Base-by-base conservation (phyloP, 2,113 vertebrate genomes). In the Salvator merianae region DNA sequence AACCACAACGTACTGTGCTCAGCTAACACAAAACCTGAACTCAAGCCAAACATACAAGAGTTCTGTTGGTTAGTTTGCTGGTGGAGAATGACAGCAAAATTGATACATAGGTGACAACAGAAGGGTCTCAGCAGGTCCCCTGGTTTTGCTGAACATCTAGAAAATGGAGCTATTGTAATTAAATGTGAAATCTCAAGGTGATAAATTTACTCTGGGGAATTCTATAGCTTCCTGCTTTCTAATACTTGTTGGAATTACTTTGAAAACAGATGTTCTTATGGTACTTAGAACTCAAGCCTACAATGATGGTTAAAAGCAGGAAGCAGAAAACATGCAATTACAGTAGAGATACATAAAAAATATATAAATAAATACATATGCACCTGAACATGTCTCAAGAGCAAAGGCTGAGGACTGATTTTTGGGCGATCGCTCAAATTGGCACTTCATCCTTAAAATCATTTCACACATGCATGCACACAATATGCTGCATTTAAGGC, bases 251-350 rank as follows among this genome's bases (percentile, higher is more conserved):
- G 78, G 85, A 88, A 79, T 65, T 32, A 50, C 53, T 79, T 79
- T 79, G 40, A 34, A 91, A 93, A 88, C 89, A 90, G 91, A 87
- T 93, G 87, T 92, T 85, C 79, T 53, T 83, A 53, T 47, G 82
- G 65, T 2, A 62, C 79, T 80, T 86, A 69, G 82, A 72, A 90
- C 32, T 77, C 65, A 79, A 62, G 47, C 70, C 90, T 69, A 80
- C 72, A 88, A 81, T 77, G 63, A 53, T 81, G 71, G n/a, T 82
- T 85, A 79, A 79, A 91, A 84, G 73, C 47, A 89, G 81, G 88
- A 91, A 91, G 59, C 59, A 0, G 79, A 76, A 26, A 34, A 90
- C 70, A 50, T 86, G 81, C 55, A 34, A 0, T 74, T 62, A 40
- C 55, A 47, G 88, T 81, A 59, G 87, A 88, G 78, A 2, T 3